phyloP scores from a whole-genome alignment of 2,113 vertebrate genomes.

The Prochilodus magdalenae region DNA sequence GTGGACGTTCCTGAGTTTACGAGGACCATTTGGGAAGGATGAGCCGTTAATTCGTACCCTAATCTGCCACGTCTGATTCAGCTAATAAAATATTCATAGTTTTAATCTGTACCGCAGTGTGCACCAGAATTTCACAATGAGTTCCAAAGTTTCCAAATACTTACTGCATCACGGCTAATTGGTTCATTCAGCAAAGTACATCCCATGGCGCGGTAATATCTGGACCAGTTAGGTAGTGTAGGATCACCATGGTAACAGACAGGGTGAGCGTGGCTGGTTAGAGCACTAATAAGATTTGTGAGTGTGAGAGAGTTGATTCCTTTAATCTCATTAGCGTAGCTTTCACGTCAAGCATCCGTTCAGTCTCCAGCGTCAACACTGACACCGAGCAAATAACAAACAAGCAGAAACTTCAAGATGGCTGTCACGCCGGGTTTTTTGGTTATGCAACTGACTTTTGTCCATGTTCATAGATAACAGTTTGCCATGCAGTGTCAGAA shows the following conservation, averaged over 20 bases:
- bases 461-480: too few relatives aligned
- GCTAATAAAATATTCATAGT: too few relatives aligned
- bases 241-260: conserved; percentile 30
- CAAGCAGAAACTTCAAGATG: not conserved
- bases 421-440: not conserved
- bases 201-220: not conserved
- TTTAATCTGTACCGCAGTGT: too few relatives aligned
- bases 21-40: too few relatives aligned
- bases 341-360: conserved; percentile 37
- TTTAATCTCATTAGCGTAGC: conserved; percentile 14
- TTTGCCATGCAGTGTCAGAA: not conserved
- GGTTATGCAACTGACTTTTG: not conserved
- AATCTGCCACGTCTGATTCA: too few relatives aligned
- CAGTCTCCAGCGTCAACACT: conserved; percentile 49
- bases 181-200: not conserved
- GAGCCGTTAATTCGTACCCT: too few relatives aligned
- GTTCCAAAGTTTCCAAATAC: too few relatives aligned
- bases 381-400: conserved; percentile 10
- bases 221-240: conserved; percentile 5
- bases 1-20: too few relatives aligned
- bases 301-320: conserved; percentile 19
- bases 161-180: not conserved
- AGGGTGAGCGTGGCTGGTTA: conserved; percentile 22
- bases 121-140: too few relatives aligned
- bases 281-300: conserved; percentile 36